These are phyloP conservation scores for Epinotia nisella DNA, from an alignment of 2,888 invertebrate species.

Conservation along the genomic window DNA sequence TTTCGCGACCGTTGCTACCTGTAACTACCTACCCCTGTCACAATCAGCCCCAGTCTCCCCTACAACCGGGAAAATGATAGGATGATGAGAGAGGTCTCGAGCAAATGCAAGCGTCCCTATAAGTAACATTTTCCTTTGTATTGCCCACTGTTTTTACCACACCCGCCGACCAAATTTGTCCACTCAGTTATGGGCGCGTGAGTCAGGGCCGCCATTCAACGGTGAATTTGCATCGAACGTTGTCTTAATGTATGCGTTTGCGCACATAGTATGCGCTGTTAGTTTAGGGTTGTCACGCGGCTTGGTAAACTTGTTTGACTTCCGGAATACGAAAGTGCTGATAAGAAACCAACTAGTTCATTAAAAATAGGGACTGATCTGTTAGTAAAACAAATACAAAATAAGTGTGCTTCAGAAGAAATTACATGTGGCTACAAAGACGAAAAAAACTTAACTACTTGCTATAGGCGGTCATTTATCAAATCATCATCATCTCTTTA, in stretches of 20 bases:
- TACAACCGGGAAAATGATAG: too few species aligned
- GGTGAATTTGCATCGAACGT: conserved; percentile 66
- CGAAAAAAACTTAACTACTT: background rate
- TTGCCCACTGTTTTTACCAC: background rate
- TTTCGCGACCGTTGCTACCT: too few species aligned
- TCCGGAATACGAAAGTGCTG: background rate
- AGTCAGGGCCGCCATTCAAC: conserved; percentile 55
- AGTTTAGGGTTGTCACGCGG: conserved; percentile 19
- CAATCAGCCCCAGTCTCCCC: too few species aligned
- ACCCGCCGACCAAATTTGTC: conserved; percentile 19
- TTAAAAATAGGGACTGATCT: too few species aligned
- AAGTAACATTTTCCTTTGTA: background rate
- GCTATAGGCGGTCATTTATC: too few species aligned
- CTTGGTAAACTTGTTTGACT: background rate
- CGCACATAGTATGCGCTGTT: conserved; percentile 32
- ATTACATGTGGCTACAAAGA: too few species aligned
- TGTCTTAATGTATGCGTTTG: conserved; percentile 56
- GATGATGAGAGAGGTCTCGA: background rate
- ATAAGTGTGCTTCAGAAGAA: too few species aligned
- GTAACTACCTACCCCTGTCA: too few species aligned
- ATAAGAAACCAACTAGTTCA: background rate
- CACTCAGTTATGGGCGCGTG: conserved; percentile 9
- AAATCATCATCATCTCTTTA: too few species aligned
- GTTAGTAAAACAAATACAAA: too few species aligned
- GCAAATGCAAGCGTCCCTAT: background rate